Conservation (phyloP, 2,888 invertebrate species). For the Leptothorax acervorum region DNA sequence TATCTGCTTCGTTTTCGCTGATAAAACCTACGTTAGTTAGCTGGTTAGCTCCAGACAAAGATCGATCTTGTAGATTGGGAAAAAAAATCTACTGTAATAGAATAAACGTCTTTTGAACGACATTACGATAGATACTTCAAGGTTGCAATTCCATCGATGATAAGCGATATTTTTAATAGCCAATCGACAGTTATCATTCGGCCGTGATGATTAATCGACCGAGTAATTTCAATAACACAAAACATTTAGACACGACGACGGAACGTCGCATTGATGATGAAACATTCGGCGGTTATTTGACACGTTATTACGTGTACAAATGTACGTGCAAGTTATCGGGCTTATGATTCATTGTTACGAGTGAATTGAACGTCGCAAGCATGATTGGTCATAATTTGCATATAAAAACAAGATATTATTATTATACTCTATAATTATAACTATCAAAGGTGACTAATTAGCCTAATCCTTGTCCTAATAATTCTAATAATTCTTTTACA, state of each 20-base stretch:
- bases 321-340: conserved; percentile 55
- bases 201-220: conserved; percentile 66
- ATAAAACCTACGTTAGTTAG: neutral
- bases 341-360: conserved; percentile 64
- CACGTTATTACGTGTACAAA: conserved; percentile 64
- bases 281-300: conserved; percentile 66
- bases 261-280: conserved; percentile 53
- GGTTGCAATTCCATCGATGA: conserved; percentile 12
- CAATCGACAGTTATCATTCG: conserved; percentile 37
- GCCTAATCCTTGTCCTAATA: neutral
- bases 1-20: neutral
- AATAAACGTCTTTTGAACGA: neutral
- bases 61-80: neutral
- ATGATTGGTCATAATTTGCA: conserved; percentile 27
- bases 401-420: conserved; percentile 6
- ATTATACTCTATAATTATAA: neutral
- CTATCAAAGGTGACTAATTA: conserved; percentile 11
- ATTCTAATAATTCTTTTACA: neutral
- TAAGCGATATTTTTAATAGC: conserved; percentile 18
- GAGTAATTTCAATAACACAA: conserved; percentile 73
- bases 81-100: neutral
- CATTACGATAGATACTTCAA: neutral
- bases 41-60: neutral
- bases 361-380: conserved; percentile 56
- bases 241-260: conserved; percentile 64